These are phyloP conservation scores for Hydraecia micacea DNA, from an alignment of 2,888 invertebrate genomes.

Conservation along the genomic window DNA sequence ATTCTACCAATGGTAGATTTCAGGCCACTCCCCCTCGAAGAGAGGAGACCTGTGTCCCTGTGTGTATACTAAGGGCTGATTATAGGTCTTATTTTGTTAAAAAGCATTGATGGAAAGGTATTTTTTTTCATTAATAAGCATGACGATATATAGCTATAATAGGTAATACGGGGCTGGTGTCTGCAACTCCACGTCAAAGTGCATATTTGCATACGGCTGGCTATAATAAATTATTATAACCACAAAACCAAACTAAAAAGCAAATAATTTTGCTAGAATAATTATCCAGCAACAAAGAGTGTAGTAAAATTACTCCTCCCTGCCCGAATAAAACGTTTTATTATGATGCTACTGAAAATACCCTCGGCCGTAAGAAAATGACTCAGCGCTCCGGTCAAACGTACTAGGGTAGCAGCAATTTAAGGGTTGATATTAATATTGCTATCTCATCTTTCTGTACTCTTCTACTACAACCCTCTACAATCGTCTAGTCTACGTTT, in stretches of 20 bases:
- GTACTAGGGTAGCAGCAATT: slow-evolving; percentile 33
- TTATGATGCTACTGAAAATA: slow-evolving; percentile 17
- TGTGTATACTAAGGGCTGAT: too few species aligned
- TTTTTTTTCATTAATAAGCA: not conserved
- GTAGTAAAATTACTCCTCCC: not conserved
- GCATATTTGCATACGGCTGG: not conserved
- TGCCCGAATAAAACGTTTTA: not conserved
- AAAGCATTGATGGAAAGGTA: not conserved
- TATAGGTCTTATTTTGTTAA: too few species aligned
- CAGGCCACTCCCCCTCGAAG: too few species aligned
- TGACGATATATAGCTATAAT: too few species aligned
- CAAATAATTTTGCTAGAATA: not conserved
- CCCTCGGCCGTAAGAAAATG: slow-evolving; percentile 31
- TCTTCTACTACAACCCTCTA: slow-evolving; percentile 32
- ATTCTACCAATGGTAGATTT: not conserved
- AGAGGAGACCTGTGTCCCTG: too few species aligned
- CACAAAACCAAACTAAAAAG: not conserved
- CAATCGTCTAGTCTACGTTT: slow-evolving; percentile 4
- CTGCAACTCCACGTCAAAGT: not conserved
- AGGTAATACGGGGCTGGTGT: not conserved
- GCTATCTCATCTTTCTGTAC: slow-evolving; percentile 18
- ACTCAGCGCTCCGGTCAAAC: slow-evolving; percentile 53
- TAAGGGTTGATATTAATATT: slow-evolving; percentile 21
- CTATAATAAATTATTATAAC: not conserved
- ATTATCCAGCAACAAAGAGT: not conserved